Base-by-base conservation (phyloP, 2,888 invertebrate species). In the Podotricha telesiphe region DNA sequence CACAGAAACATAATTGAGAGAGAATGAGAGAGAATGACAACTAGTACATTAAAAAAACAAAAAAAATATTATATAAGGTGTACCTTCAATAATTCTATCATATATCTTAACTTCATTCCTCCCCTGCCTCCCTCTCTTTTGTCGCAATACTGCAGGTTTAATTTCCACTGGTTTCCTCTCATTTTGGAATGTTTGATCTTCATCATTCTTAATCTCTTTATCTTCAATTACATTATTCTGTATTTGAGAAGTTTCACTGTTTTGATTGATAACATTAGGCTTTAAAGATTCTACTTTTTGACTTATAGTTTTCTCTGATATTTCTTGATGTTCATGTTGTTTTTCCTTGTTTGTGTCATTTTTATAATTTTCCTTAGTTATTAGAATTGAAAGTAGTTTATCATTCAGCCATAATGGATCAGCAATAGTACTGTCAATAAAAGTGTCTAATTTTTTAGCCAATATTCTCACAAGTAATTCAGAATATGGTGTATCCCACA, bases 401-500 rank as follows among this genome's bases (percentile, higher is more conserved):
- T 91, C 84, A 78, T 92, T 93, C 4, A 95, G 75, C 90, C 94
- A 93, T 1, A 85, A 80, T 0, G 95, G 94, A 65, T 94, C 86
- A 4, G 94, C 87, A 56, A 94, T 72, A 15, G 93, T 90, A 34
- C 79, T 87, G 45, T 93, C 83, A 68, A 94, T 86, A 69, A 93
- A 94, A 19, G 80, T 81, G 64, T 94, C 90, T 0, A 95, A 83
- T 76, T 92, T 94, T 78, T 94, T 94, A 0, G 95, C 92, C 61
- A 95, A 76, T 71, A 95, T 94, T 48, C 95, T 92, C 5, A 95
- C 89, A 4, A 95, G 82, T 40, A 95, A 82, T 80, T 94, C 94
- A 0, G 95, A 95, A 58, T 95, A 95, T 13, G 95, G 92, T 0
- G 95, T 95, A 74, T 95, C 95, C 90, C 94, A 94, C 4, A 95